phyloP scores from a whole-genome alignment of 2,113 vertebrate genomes.

The Haplotaxodon microlepis region DNA sequence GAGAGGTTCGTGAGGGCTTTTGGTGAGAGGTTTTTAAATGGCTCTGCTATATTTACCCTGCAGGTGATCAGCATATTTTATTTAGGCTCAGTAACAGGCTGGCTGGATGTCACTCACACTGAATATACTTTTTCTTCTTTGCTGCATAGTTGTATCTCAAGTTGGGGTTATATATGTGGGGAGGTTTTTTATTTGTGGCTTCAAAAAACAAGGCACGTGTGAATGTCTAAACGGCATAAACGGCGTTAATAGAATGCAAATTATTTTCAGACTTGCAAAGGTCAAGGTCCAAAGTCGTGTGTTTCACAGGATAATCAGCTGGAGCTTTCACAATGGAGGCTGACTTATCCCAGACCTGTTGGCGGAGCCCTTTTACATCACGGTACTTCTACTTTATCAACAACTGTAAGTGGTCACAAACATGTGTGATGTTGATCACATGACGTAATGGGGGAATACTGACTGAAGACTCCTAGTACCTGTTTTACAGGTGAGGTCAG shows the following conservation, averaged over 20 bases:
- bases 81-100: not conserved
- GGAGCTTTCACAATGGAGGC: not conserved
- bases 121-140: not conserved
- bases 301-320: not conserved
- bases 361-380: not conserved
- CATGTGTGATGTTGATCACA: not conserved
- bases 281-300: not conserved
- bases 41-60: slow-evolving; percentile 3
- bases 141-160: not conserved
- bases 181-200: not conserved
- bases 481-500: not conserved
- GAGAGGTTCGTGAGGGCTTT: not conserved
- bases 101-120: not conserved
- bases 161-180: not conserved
- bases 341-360: not conserved
- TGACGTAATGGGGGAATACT: not conserved
- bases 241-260: not conserved
- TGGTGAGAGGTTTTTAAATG: not conserved
- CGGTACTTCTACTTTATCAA: not conserved
- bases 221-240: not conserved
- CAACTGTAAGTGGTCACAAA: not conserved
- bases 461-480: not conserved
- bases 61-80: slow-evolving; percentile 36
- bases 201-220: not conserved
- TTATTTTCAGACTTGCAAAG: not conserved